These are phyloP conservation scores for Machaerirhynchus nigripectus DNA, from an alignment of 2,113 vertebrate species.

Conservation along the genomic window DNA sequence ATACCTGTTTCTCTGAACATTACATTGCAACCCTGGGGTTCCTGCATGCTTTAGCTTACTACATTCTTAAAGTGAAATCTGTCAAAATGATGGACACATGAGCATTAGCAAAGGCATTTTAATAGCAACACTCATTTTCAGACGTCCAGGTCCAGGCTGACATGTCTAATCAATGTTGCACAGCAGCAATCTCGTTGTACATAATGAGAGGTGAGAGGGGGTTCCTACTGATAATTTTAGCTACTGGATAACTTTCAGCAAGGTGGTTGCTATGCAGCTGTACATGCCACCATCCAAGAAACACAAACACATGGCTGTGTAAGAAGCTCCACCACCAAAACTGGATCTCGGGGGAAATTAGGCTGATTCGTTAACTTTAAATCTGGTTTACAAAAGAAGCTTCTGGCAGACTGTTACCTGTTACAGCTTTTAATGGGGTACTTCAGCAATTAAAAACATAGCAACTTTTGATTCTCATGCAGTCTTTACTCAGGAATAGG, in stretches of 20 bases:
- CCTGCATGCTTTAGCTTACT: background rate
- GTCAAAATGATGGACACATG: constrained; percentile 44
- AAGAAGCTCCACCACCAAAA: background rate
- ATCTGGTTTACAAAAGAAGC: background rate
- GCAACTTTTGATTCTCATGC: background rate
- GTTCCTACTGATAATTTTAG: constrained; percentile 9
- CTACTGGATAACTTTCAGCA: background rate
- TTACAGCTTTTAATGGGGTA: background rate
- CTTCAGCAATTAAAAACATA: background rate
- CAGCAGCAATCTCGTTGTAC: constrained; percentile 3
- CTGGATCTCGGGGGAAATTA: background rate
- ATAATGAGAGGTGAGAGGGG: background rate
- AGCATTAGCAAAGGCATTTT: constrained; percentile 56
- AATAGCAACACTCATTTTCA: constrained; percentile 34
- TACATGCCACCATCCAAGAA: background rate
- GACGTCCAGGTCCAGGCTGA: constrained; percentile 3
- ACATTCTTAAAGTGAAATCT: constrained; percentile 35
- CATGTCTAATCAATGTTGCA: constrained; percentile 45
- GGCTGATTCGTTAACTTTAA: background rate
- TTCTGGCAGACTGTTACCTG: background rate
- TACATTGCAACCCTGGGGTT: background rate
- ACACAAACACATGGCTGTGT: background rate
- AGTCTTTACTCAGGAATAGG: background rate
- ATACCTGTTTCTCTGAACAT: background rate
- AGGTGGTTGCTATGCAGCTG: background rate